Evolutionary conservation across 2,797 vertebrate species (phyloP).

Genomic region (Tadarida brasiliensis): DNA sequence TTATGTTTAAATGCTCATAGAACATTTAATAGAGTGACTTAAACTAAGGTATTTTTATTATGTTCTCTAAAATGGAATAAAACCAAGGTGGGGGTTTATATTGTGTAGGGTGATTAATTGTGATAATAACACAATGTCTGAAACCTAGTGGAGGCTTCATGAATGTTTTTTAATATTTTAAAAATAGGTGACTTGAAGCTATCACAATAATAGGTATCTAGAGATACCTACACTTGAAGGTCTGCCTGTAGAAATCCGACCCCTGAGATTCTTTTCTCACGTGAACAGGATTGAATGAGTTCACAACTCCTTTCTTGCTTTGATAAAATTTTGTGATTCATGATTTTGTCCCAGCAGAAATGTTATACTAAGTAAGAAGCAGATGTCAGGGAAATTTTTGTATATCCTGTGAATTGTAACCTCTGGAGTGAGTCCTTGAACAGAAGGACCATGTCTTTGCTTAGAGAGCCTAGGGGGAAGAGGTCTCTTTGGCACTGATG

Average conservation of each 20-base stretch:
- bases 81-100: not conserved
- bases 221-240: not conserved
- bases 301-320: not conserved
- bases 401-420: not conserved
- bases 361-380: not conserved
- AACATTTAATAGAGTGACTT: not conserved
- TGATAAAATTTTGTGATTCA: constrained; percentile 24
- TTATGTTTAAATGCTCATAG: constrained; percentile 12
- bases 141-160: not conserved
- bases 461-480: not conserved
- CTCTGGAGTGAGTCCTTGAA: constrained; percentile 25
- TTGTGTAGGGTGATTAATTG: not conserved
- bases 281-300: not conserved
- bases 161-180: not conserved
- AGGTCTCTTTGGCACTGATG: not conserved
- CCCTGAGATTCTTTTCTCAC: not conserved
- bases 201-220: not conserved
- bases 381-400: constrained; percentile 35
- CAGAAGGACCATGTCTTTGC: constrained; percentile 30
- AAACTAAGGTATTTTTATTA: not conserved
- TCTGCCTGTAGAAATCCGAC: not conserved
- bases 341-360: constrained; percentile 28
- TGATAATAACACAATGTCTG: not conserved
- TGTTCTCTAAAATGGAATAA: constrained; percentile 41
- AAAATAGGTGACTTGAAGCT: not conserved